Evolutionary conservation across 1,140 invertebrate species (phyloP).

Genomic region (Ladona fulva): DNA sequence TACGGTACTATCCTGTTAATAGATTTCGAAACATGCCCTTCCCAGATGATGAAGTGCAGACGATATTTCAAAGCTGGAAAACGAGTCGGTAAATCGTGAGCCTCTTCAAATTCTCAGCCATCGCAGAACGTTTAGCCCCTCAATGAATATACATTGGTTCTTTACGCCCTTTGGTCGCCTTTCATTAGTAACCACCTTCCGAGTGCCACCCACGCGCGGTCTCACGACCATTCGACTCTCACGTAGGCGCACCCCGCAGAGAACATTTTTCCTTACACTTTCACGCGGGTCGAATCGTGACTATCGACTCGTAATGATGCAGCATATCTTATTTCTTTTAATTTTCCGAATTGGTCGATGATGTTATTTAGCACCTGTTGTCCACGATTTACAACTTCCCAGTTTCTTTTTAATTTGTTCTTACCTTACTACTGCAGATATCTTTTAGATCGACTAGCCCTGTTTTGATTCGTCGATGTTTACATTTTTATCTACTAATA

Average conservation of each 20-base stretch:
- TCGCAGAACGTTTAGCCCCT: background rate
- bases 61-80: background rate
- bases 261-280: background rate
- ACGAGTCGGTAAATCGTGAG: background rate
- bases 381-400: too few relatives aligned
- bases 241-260: background rate
- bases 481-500: too few relatives aligned
- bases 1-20: too few relatives aligned
- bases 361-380: too few relatives aligned
- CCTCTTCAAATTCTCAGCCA: background rate
- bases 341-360: too few relatives aligned
- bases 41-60: background rate
- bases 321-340: too few relatives aligned
- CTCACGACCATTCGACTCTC: background rate
- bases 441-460: too few relatives aligned
- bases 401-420: too few relatives aligned
- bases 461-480: too few relatives aligned
- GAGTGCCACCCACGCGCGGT: background rate
- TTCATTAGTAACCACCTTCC: background rate
- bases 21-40: too few relatives aligned
- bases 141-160: background rate
- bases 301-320: background rate
- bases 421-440: too few relatives aligned
- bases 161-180: background rate
- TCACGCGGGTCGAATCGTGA: background rate